These are phyloP conservation scores for Drosophila suzukii DNA, from an alignment of 1,140 invertebrate genomes.

Conservation along the genomic window DNA sequence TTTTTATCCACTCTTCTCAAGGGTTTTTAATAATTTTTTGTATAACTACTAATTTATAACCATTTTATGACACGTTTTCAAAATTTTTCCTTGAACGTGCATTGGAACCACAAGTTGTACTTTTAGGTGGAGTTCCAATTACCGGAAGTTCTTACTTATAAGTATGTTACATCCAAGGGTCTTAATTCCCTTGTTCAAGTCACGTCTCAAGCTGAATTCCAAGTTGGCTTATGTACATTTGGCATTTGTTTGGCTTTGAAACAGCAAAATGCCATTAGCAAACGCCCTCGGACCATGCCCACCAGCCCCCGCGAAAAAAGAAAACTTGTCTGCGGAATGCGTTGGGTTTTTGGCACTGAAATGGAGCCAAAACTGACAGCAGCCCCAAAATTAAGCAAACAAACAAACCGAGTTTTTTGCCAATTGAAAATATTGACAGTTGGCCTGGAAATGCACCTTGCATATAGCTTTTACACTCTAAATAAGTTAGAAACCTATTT, in stretches of 20 bases:
- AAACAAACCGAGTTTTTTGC: conserved; percentile 31
- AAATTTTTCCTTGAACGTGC: conserved; percentile 4
- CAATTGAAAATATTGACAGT: conserved; percentile 71
- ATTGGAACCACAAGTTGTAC: not conserved
- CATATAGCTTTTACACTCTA: conserved; percentile 10
- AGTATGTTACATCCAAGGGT: conserved; percentile 1
- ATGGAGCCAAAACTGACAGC: conserved; percentile 52
- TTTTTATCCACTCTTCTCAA: not conserved
- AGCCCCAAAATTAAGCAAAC: conserved; percentile 26
- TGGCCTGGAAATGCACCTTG: conserved; percentile 54
- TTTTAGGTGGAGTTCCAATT: not conserved
- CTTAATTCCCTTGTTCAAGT: conserved; percentile 30
- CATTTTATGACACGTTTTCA: conserved; percentile 1
- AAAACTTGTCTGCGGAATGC: conserved; percentile 33
- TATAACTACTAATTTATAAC: not conserved
- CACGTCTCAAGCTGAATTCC: conserved; percentile 28
- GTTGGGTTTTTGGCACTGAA: conserved; percentile 44
- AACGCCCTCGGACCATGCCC: conserved; percentile 39
- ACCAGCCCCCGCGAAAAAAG: not conserved
- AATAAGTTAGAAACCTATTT: not conserved
- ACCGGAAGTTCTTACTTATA: conserved; percentile 15
- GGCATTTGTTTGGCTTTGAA: conserved; percentile 35
- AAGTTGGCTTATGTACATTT: conserved; percentile 28
- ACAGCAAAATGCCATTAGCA: conserved; percentile 70
- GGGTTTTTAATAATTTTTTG: not conserved